Conservation (phyloP, 1,140 invertebrate genomes). For the Telenomus remus region DNA sequence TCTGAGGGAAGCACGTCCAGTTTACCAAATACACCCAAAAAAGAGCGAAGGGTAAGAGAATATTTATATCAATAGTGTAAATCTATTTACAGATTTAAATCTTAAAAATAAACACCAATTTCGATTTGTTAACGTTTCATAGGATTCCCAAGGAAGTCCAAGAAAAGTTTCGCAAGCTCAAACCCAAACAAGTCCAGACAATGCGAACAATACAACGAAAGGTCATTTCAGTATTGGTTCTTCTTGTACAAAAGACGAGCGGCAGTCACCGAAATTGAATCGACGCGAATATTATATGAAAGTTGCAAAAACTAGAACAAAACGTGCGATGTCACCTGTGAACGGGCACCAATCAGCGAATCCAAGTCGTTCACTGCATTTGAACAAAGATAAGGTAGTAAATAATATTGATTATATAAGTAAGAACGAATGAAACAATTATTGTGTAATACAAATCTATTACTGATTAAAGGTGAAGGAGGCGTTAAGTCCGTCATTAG, state of each 20-base stretch:
- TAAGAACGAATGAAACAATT: too few relatives aligned
- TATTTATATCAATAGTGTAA: too few relatives aligned
- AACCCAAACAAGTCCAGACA: conserved; percentile 86
- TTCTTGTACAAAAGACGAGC: conserved; percentile 75
- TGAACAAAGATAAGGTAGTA: conserved; percentile 67
- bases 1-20: conserved; percentile 75
- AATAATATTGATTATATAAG: too few relatives aligned
- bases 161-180: conserved; percentile 81
- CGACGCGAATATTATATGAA: conserved; percentile 77
- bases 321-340: conserved; percentile 80
- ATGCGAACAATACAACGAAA: conserved; percentile 73
- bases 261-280: conserved; percentile 79
- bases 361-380: conserved; percentile 63
- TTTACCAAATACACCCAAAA: conserved; percentile 75
- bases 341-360: conserved; percentile 71
- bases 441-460: background rate
- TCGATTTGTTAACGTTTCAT: too few relatives aligned
- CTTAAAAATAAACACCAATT: too few relatives aligned
- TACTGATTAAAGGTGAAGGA: conserved; percentile 78
- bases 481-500: conserved; percentile 93
- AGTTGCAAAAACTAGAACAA: conserved; percentile 74
- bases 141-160: conserved; percentile 73
- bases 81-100: too few relatives aligned
- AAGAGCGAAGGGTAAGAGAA: conserved; percentile 66
- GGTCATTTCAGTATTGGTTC: conserved; percentile 80